Evolutionary conservation across 2,797 vertebrate species (phyloP).

Genomic region (Spatula versicolor): DNA sequence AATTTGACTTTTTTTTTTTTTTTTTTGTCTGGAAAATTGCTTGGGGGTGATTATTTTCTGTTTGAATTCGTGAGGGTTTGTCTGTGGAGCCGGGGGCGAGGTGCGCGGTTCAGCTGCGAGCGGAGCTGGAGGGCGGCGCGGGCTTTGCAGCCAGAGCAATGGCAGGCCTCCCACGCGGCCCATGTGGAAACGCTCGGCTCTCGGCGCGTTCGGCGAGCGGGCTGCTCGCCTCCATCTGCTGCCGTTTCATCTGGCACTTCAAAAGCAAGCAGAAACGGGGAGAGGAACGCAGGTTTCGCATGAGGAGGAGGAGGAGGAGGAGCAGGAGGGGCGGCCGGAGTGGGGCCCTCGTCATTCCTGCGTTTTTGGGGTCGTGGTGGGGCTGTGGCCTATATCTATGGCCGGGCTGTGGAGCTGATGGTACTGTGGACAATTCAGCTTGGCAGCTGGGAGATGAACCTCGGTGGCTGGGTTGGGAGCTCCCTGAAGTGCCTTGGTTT

Average conservation of each 20-base stretch:
- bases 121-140: neutral
- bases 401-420: neutral
- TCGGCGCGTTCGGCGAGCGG: neutral
- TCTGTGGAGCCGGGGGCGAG: neutral
- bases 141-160: neutral
- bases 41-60: neutral
- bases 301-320: neutral
- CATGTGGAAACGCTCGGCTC: neutral
- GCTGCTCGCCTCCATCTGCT: conserved; percentile 2
- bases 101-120: rapidly evolving
- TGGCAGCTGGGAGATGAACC: neutral
- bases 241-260: conserved; percentile 37
- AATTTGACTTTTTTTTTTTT: neutral
- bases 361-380: neutral
- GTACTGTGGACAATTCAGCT: neutral
- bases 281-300: neutral
- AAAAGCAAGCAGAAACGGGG: neutral
- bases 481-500: neutral
- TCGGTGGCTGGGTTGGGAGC: neutral
- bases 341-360: neutral
- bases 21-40: neutral
- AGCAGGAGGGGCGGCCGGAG: rapidly evolving
- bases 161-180: conserved; percentile 2
- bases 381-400: rapidly evolving
- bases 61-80: neutral